These are phyloP conservation scores for Lordiphosa clarofinis DNA, from an alignment of 1,140 invertebrate genomes.

Conservation along the genomic window DNA sequence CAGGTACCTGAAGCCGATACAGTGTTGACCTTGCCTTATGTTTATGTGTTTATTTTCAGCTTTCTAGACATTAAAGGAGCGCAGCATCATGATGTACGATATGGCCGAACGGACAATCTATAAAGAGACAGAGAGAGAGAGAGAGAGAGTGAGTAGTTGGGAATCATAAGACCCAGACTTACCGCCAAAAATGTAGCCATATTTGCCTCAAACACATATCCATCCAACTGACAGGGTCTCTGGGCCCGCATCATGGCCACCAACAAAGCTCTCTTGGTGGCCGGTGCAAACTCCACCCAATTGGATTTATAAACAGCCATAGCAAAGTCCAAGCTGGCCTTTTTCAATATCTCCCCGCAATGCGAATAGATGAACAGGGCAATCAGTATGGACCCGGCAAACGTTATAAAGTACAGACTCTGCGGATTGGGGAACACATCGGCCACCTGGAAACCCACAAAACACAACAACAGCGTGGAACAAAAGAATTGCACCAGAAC, in stretches of 20 bases:
- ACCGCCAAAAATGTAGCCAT: slow-evolving; percentile 64
- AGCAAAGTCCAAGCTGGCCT: slow-evolving; percentile 52
- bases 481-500: slow-evolving; percentile 58
- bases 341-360: slow-evolving; percentile 60
- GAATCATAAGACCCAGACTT: slow-evolving; percentile 1
- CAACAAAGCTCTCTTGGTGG: slow-evolving; percentile 35
- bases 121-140: background rate
- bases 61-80: slow-evolving; percentile 44
- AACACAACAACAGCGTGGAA: slow-evolving; percentile 55
- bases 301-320: slow-evolving; percentile 44
- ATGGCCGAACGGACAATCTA: slow-evolving; percentile 61
- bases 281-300: slow-evolving; percentile 44
- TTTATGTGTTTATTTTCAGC: background rate
- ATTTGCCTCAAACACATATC: slow-evolving; percentile 62
- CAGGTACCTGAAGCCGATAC: too few species aligned
- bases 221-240: slow-evolving; percentile 48
- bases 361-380: slow-evolving; percentile 62
- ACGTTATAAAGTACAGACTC: slow-evolving; percentile 52
- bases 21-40: too few species aligned
- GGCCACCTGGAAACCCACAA: slow-evolving; percentile 59
- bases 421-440: slow-evolving; percentile 52
- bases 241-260: slow-evolving; percentile 53
- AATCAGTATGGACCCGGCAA: slow-evolving; percentile 50
- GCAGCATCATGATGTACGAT: slow-evolving; percentile 68
- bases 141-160: too few species aligned